Base-by-base conservation (phyloP, 2,888 invertebrate species). In the Drosophila helvetica region DNA sequence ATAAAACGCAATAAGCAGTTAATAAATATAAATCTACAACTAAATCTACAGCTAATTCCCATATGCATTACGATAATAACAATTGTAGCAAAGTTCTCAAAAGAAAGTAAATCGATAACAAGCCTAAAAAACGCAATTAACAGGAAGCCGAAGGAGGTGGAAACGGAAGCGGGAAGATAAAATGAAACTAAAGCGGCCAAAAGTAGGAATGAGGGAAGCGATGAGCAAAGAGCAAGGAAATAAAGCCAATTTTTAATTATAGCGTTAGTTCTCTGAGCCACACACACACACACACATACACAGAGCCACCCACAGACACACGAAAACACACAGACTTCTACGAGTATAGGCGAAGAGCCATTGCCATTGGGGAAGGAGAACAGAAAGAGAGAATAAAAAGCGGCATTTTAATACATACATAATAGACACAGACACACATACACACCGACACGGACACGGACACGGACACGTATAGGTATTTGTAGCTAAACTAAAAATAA, bases 1-100 rank as follows among this genome's bases (percentile, higher is more conserved):
- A 77, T 79, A 90, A 87, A 87, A 87, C 79, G 86, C 78, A 85
- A 80, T 86, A 76, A 77, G 75, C 73, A 77, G 64, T 73, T 77
- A 71, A 71, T 65, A 63, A 50, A 48, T 47, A 48, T 19, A 67
- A 73, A 61, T 33, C 63, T 52, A 59, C 6, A 38, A 38, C 65
- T 64, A 60, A 69, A 65, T 64, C 38, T 43, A 57, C 61, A 77
- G 56, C 30, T 51, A 69, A 70, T 56, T 66, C 55, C 43, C 60
- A 53, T 57, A 65, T 55, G 51, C 59, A 71, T 55, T 67, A 38
- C n/a, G 6, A 66, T 67, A 66, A 66, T 66, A 66, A 54, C 62
- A 70, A 57, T 75, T 62, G 80, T 86, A 82, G 87, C 54, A 67
- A 78, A 80, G 81, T 86, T 82, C 67, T 80, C 87, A 78, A 76